Conservation (phyloP, 2,797 vertebrate species). For the Tamandua tetradactyla region DNA sequence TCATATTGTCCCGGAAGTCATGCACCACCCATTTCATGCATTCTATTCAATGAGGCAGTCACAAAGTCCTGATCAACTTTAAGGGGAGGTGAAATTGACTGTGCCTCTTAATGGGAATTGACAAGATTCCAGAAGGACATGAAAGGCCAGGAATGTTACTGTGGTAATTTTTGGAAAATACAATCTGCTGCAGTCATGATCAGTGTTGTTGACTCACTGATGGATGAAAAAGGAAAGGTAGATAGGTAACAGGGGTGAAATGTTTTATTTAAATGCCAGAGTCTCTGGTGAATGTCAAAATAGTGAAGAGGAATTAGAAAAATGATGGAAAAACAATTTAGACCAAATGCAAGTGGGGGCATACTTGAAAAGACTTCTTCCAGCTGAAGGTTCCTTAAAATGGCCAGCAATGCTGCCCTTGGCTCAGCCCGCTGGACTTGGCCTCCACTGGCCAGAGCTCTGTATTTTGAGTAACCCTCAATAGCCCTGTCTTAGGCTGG, state of each 20-base stretch:
- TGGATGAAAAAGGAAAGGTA: not conserved
- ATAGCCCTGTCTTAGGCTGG: not conserved
- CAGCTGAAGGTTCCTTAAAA: not conserved
- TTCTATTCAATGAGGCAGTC: not conserved
- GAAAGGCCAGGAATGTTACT: not conserved
- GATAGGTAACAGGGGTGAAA: slow-evolving; percentile 11
- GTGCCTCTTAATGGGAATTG: not conserved
- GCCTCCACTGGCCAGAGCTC: not conserved
- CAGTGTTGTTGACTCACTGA: not conserved
- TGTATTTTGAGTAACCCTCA: not conserved
- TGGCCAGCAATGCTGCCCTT: not conserved
- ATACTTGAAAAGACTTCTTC: not conserved
- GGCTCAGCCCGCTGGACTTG: not conserved
- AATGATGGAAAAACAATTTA: slow-evolving; percentile 33
- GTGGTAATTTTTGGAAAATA: not conserved
- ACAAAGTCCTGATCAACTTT: not conserved
- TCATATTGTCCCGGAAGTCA: not conserved
- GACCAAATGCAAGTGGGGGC: slow-evolving; percentile 15
- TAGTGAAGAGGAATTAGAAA: slow-evolving; percentile 26
- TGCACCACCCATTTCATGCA: not conserved
- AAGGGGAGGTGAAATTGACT: not conserved
- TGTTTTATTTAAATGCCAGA: not conserved
- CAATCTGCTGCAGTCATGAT: not conserved
- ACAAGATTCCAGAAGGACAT: not conserved
- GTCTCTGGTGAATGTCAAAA: slow-evolving; percentile 40